These are phyloP conservation scores for Apodemus speciosus DNA, from an alignment of 2,113 vertebrate species.

Conservation along the genomic window DNA sequence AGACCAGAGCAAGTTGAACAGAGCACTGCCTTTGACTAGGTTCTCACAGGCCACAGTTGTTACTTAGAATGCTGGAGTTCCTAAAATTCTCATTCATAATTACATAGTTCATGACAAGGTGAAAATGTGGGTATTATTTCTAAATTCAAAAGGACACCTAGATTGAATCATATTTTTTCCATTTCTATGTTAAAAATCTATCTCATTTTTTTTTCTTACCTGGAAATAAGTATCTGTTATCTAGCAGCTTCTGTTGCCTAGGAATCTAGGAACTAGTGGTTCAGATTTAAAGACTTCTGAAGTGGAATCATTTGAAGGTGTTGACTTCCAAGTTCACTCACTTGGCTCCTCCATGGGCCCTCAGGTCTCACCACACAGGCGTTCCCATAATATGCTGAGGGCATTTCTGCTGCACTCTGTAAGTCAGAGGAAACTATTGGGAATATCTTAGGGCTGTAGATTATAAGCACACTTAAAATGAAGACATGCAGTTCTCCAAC, in stretches of 20 bases:
- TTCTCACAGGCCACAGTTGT: neutral
- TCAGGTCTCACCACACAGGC: neutral
- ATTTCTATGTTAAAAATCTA: neutral
- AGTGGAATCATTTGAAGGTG: neutral
- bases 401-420: neutral
- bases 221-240: constrained; percentile 36
- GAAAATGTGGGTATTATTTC: constrained; percentile 34
- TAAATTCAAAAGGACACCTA: constrained; percentile 22
- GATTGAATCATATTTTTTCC: constrained; percentile 9
- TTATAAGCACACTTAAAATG: neutral
- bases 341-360: neutral
- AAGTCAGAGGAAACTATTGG: neutral
- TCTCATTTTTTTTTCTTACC: neutral
- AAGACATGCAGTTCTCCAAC: constrained; percentile 14
- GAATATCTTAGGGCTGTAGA: neutral
- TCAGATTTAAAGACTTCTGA: neutral
- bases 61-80: neutral
- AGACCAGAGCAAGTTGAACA: constrained; percentile 17
- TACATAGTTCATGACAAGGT: neutral
- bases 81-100: neutral
- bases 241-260: neutral
- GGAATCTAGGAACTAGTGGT: constrained; percentile 16
- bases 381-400: neutral
- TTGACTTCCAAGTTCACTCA: neutral
- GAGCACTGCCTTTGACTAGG: neutral